Evolutionary conservation across 1,140 invertebrate genomes (phyloP).

Genomic region (Diorhabda carinulata): DNA sequence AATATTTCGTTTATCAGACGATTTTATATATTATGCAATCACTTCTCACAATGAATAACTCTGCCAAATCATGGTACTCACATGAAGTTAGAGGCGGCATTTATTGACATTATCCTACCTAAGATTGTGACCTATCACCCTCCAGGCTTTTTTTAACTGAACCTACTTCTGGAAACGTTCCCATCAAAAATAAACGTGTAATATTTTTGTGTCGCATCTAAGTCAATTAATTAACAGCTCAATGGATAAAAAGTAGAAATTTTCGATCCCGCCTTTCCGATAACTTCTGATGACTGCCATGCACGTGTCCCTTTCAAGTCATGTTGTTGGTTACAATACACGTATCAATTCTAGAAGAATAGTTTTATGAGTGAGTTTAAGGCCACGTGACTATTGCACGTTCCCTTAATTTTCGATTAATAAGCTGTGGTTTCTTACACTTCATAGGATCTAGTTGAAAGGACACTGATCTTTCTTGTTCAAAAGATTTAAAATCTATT

Average conservation of each 20-base stretch:
- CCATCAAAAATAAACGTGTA: too few species aligned
- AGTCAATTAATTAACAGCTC: not conserved
- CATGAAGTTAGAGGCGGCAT: too few species aligned
- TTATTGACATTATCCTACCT: too few species aligned
- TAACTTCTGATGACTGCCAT: not conserved
- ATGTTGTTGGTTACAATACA: not conserved
- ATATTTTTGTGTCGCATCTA: not conserved
- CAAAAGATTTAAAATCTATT: too few species aligned
- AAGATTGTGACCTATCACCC: too few species aligned
- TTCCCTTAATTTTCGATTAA: not conserved
- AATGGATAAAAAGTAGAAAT: not conserved
- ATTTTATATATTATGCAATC: too few species aligned
- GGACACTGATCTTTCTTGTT: not conserved
- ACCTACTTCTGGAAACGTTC: too few species aligned
- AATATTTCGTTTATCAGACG: too few species aligned
- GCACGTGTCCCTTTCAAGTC: not conserved
- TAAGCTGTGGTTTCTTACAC: slow-evolving; percentile 2
- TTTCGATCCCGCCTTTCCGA: slow-evolving; percentile 1
- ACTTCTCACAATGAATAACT: too few species aligned
- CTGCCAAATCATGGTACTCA: too few species aligned
- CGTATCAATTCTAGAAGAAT: slow-evolving; percentile 2
- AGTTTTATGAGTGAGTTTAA: slow-evolving; percentile 3
- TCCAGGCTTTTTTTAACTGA: too few species aligned
- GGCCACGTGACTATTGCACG: not conserved
- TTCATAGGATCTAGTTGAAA: not conserved